Conservation (phyloP, 1,140 invertebrate genomes). For the Platorchestia sp. region DNA sequence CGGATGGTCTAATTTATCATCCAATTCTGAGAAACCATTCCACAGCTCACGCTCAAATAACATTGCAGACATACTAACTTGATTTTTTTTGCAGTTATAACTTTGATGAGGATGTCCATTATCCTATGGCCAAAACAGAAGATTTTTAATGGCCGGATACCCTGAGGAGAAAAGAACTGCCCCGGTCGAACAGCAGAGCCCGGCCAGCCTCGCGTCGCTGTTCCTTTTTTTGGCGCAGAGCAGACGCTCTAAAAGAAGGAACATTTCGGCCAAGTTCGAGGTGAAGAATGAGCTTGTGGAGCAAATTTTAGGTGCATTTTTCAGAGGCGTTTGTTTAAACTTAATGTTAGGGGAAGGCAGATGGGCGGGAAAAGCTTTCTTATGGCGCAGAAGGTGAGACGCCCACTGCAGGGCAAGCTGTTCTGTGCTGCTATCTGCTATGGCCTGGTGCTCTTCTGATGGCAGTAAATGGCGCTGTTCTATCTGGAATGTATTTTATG, state of each 20-base stretch:
- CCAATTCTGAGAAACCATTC: background rate
- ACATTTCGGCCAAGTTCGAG: conserved; percentile 15
- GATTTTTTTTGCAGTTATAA: background rate
- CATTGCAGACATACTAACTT: background rate
- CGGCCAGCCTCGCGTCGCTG: background rate
- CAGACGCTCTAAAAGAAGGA: background rate
- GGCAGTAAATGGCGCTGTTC: too few species aligned
- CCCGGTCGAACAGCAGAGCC: too few species aligned
- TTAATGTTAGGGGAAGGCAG: conserved; percentile 1
- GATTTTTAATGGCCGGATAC: background rate
- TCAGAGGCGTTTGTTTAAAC: conserved; percentile 19
- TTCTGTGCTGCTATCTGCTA: too few species aligned
- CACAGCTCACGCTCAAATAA: background rate
- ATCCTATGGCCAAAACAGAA: background rate
- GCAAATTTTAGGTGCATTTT: conserved; percentile 47
- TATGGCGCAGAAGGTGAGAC: too few species aligned
- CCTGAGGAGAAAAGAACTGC: too few species aligned
- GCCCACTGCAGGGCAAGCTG: too few species aligned
- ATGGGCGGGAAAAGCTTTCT: background rate
- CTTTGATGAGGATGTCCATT: background rate
- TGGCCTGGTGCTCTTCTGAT: too few species aligned
- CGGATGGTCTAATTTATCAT: too few species aligned
- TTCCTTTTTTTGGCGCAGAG: background rate
- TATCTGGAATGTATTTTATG: too few species aligned
- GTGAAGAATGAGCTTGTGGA: conserved; percentile 37